Base-by-base conservation (phyloP, 2,888 invertebrate species). In the Apocheima hispidaria region DNA sequence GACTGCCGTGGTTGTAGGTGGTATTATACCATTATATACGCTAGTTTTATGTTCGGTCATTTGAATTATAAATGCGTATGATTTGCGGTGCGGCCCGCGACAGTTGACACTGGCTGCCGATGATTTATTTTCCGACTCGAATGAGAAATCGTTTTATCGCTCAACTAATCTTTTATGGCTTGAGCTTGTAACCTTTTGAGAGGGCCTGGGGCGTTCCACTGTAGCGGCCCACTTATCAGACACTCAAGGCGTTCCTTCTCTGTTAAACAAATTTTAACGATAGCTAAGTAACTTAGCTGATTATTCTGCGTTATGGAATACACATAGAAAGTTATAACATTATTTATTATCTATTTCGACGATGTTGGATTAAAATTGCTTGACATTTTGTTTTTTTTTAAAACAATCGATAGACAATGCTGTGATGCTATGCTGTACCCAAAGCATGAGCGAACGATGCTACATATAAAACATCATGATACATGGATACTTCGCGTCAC, bases 61-160 rank as follows among this genome's bases (percentile, higher is more conserved):
- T 70, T 70, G 66, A 70, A 70, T 70, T 70, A 68, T 68, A 65
- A 68, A 70, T 66, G 70, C 63, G 43, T 68, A 63, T 70, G 70
- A 68, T 70, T 70, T 70, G 68, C 68, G 66, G 60, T 58, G 58
- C 41, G 41, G 38, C 60, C 59, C 63, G 65, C 61, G 63, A 63
- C 66, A 52, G 64, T 68, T 64, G 66, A 70, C 69, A 70, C 66
- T 70, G 63, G 69, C 46, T 40, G 57, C 54, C 33, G 33, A 35
- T 63, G 67, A 69, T 69, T 69, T 69, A 69, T 66, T 60, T 62
- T 53, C 65, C 52, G 41, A 26, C 60, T 55, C 55, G 63, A 65
- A 63, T 59, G 64, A 60, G 63, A 65, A 66, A 66, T 69, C 63
- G 60, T 66, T 69, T 63, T 63, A 62, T 60, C 50, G 50, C 60